Evolutionary conservation across 2,797 vertebrate genomes (phyloP).

Genomic region (Sebastes oblongus): DNA sequence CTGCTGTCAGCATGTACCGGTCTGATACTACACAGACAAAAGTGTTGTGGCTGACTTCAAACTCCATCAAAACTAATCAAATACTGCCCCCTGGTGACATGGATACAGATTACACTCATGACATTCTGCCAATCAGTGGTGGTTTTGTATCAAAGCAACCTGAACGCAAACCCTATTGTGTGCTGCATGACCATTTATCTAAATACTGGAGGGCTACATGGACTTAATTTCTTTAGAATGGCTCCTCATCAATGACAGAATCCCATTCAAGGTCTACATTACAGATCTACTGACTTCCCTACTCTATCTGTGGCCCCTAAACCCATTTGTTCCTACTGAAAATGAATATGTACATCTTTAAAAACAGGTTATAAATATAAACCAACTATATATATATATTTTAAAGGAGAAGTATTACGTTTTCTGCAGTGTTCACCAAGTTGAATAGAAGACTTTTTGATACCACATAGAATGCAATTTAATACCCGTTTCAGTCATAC

Average conservation of each 20-base stretch:
- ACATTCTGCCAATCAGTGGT: neutral
- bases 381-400: neutral
- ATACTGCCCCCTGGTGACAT: constrained; percentile 70
- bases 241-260: neutral
- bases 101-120: neutral
- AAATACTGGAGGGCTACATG: neutral
- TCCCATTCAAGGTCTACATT: neutral
- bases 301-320: neutral
- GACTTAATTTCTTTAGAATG: neutral
- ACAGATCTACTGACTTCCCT: no score
- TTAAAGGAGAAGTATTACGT: neutral
- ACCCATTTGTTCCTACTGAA: neutral
- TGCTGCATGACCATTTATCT: neutral
- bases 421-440: neutral
- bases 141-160: neutral
- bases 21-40: neutral
- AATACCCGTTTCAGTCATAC: no score
- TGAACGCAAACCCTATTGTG: neutral
- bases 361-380: neutral
- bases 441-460: no score
- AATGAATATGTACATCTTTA: neutral
- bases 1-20: constrained; percentile 33
- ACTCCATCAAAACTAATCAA: constrained; percentile 15
- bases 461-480: no score
- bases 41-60: neutral